Conservation (phyloP, 2,888 invertebrate species). For the Eupithecia abbreviata region DNA sequence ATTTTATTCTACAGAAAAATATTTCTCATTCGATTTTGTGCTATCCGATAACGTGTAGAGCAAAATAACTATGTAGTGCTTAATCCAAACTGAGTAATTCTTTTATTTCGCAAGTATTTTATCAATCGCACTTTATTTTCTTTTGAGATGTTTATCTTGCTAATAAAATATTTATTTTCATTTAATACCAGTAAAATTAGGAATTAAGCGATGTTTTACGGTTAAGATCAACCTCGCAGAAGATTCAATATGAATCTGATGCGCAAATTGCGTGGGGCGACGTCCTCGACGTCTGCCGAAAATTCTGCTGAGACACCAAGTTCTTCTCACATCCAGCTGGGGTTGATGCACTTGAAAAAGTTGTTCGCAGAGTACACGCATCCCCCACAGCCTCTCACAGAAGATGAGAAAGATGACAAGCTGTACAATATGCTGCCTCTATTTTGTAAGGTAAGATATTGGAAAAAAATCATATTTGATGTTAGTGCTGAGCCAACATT, state of each 20-base stretch:
- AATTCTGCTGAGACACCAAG: constrained; percentile 84
- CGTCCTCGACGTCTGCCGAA: constrained; percentile 79
- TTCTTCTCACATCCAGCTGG: constrained; percentile 93
- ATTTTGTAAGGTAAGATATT: constrained; percentile 93
- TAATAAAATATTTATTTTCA: constrained; percentile 30
- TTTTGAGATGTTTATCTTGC: constrained; percentile 33
- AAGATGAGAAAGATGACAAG: constrained; percentile 94
- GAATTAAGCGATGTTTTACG: constrained; percentile 20
- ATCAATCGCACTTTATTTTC: constrained; percentile 12
- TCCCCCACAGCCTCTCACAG: constrained; percentile 91
- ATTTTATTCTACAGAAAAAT: constrained; percentile 24
- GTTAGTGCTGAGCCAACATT: neutral
- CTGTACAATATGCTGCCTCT: constrained; percentile 98
- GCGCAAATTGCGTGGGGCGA: constrained; percentile 91
- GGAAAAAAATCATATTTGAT: neutral
- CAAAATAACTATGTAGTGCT: constrained; percentile 26
- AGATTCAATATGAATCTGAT: constrained; percentile 91
- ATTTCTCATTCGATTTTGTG: constrained; percentile 8
- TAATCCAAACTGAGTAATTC: neutral
- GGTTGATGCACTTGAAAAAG: constrained; percentile 97
- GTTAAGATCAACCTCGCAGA: constrained; percentile 15
- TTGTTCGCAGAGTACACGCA: constrained; percentile 97
- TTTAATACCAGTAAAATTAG: constrained; percentile 11
- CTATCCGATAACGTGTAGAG: constrained; percentile 5
- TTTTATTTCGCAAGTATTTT: constrained; percentile 13